These are phyloP conservation scores for Scotopteryx bipunctaria DNA, from an alignment of 2,888 invertebrate species.

Conservation along the genomic window DNA sequence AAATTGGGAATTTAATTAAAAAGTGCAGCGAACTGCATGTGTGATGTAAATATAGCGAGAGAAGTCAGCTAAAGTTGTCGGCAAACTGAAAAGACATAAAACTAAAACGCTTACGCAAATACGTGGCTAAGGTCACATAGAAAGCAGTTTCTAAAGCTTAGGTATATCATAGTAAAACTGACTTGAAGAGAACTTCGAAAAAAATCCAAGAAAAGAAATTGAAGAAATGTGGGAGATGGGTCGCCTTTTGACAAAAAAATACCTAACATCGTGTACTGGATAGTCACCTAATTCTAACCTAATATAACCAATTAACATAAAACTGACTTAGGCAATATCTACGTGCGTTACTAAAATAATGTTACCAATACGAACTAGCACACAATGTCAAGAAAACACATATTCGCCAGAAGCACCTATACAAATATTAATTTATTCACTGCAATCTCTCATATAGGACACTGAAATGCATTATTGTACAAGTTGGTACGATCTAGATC, in stretches of 20 bases:
- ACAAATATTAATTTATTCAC: conserved; percentile 68
- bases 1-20: conserved; percentile 13
- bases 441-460: conserved; percentile 54
- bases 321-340: background rate
- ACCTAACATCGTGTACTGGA: no score
- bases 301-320: background rate
- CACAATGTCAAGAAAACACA: background rate
- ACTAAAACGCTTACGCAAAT: conserved; percentile 34
- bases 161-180: no score
- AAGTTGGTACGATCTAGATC: conserved; percentile 56
- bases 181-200: no score
- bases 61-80: conserved; percentile 16
- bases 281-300: background rate
- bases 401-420: conserved; percentile 19
- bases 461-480: conserved; percentile 42
- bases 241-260: no score
- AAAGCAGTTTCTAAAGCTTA: background rate
- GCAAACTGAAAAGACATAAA: conserved; percentile 32
- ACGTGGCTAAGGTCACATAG: conserved; percentile 1
- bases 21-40: conserved; percentile 9
- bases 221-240: no score
- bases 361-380: background rate
- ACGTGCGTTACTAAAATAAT: background rate
- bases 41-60: conserved; percentile 18
- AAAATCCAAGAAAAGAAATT: no score